These are phyloP conservation scores for Petrocephalus sullivani DNA, from an alignment of 2,797 vertebrate genomes.

Conservation along the genomic window DNA sequence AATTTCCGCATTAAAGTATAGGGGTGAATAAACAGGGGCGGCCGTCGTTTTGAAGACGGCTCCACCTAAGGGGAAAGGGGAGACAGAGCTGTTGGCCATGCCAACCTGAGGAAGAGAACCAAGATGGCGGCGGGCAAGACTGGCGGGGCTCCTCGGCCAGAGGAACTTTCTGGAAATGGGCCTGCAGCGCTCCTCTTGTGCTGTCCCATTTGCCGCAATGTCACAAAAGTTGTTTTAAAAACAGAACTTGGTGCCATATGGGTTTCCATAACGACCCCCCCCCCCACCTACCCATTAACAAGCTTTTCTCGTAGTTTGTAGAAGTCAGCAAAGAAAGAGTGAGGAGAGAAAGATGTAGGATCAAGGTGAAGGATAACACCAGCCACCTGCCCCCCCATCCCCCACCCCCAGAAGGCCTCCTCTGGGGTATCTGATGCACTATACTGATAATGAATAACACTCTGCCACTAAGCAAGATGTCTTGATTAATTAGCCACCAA, in stretches of 20 bases:
- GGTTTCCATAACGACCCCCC: not conserved
- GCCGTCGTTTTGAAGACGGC: not conserved
- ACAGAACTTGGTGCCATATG: not conserved
- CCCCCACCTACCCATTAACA: not conserved
- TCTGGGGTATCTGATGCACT: slow-evolving; percentile 26
- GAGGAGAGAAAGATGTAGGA: not conserved
- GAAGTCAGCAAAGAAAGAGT: not conserved
- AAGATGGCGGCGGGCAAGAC: not conserved
- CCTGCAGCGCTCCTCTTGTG: not conserved
- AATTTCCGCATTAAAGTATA: slow-evolving; percentile 50
- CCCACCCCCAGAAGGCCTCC: not conserved
- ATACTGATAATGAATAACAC: slow-evolving; percentile 48
- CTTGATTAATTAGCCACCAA: slow-evolving; percentile 75
- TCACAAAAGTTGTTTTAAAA: not conserved
- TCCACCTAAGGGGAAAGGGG: not conserved
- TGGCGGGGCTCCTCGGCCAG: not conserved
- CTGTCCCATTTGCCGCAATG: not conserved
- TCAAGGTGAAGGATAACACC: not conserved
- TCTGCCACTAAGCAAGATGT: slow-evolving; percentile 52
- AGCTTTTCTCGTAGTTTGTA: not conserved
- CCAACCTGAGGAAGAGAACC: not conserved
- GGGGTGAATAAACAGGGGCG: slow-evolving; percentile 7
- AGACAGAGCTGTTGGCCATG: not conserved
- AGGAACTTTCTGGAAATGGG: not conserved
- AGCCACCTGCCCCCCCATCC: too few species aligned